These are phyloP conservation scores for Hirundo rustica DNA, from an alignment of 2,797 vertebrate species.

Conservation along the genomic window DNA sequence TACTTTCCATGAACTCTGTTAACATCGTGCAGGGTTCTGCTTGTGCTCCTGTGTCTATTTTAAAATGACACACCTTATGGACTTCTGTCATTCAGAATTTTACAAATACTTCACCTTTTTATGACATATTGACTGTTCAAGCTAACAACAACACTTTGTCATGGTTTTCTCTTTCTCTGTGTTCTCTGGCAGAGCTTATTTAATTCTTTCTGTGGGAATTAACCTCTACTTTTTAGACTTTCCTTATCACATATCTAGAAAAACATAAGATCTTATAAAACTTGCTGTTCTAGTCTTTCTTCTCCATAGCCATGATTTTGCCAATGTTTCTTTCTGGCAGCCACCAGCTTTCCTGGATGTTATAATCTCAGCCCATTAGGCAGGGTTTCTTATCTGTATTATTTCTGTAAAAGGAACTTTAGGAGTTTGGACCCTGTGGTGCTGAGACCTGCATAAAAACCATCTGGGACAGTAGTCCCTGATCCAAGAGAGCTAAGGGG, in stretches of 20 bases:
- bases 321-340: neutral
- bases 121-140: neutral
- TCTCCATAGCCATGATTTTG: neutral
- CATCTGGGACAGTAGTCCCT: neutral
- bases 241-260: neutral
- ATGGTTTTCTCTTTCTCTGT: slow-evolving; percentile 16
- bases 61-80: slow-evolving; percentile 61
- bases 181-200: neutral
- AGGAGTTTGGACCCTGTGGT: neutral
- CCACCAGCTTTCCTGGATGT: neutral
- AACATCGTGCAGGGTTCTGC: slow-evolving; percentile 16
- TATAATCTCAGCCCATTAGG: neutral
- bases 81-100: slow-evolving; percentile 57
- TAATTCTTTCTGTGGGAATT: neutral
- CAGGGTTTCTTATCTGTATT: slow-evolving; percentile 1
- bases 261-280: neutral
- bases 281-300: neutral
- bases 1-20: slow-evolving; percentile 57
- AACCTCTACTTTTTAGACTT: neutral
- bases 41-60: slow-evolving; percentile 50
- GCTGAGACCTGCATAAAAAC: neutral
- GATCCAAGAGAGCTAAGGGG: neutral
- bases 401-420: neutral
- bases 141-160: neutral
- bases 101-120: slow-evolving; percentile 55